phyloP scores from a whole-genome alignment of 2,797 vertebrate genomes.

The Serranus cabrilla region DNA sequence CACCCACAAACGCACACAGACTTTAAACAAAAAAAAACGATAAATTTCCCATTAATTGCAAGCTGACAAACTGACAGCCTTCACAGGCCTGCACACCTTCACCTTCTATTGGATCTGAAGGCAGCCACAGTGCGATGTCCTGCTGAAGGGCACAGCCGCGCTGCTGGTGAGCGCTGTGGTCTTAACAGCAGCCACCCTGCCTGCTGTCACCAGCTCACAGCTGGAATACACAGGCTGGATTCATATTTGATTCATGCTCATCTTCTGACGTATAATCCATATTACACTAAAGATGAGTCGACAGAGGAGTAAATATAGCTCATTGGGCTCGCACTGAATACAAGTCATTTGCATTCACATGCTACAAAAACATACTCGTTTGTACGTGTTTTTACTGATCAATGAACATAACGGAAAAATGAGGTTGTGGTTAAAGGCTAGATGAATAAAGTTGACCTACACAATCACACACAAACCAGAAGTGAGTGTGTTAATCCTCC shows the following conservation, averaged over 20 bases:
- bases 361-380: conserved; percentile 12
- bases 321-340: background rate
- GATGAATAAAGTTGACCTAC: conserved; percentile 22
- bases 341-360: conserved; percentile 32
- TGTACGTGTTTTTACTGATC: conserved; percentile 26
- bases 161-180: conserved; percentile 43
- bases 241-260: conserved; percentile 57
- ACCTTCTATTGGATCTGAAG: conserved; percentile 30
- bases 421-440: conserved; percentile 17
- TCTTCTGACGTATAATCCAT: conserved; percentile 65
- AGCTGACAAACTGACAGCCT: background rate
- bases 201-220: conserved; percentile 59
- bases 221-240: conserved; percentile 55
- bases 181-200: conserved; percentile 51
- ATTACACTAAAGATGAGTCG: conserved; percentile 61
- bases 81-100: background rate
- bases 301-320: conserved; percentile 65
- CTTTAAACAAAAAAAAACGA: background rate
- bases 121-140: conserved; percentile 13
- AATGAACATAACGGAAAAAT: conserved; percentile 1
- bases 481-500: conserved; percentile 62
- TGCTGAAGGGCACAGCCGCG: conserved; percentile 46
- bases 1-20: background rate
- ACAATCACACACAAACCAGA: conserved; percentile 15
- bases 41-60: background rate